Evolutionary conservation across 2,888 invertebrate genomes (phyloP).

Genomic region (Chouioia cunea): DNA sequence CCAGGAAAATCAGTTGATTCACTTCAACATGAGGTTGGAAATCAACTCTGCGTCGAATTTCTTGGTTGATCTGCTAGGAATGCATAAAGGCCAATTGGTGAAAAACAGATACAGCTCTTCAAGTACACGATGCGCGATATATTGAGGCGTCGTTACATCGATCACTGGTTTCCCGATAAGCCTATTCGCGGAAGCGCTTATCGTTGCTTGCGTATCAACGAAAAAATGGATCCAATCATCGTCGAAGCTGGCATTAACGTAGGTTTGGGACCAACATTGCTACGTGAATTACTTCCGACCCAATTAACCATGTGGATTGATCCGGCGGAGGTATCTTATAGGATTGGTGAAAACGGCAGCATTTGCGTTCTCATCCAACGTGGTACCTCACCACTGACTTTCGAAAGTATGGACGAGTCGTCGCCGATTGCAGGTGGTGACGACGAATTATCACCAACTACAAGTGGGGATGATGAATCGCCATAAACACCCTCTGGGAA

Average conservation of each 20-base stretch:
- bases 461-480: no score
- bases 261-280: conserved; percentile 73
- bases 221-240: conserved; percentile 78
- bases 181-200: conserved; percentile 80
- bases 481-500: no score
- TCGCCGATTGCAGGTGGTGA: no score
- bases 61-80: conserved; percentile 69
- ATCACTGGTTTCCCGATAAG: conserved; percentile 82
- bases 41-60: conserved; percentile 71
- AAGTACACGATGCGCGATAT: conserved; percentile 69
- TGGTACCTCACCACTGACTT: no score
- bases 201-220: conserved; percentile 79
- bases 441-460: no score
- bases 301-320: conserved; percentile 85
- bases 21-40: conserved; percentile 68
- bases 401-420: no score
- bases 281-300: conserved; percentile 74
- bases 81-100: conserved; percentile 65
- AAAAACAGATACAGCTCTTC: conserved; percentile 69
- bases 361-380: conserved; percentile 73
- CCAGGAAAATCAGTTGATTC: no score
- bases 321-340: conserved; percentile 78
- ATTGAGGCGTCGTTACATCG: conserved; percentile 70
- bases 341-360: conserved; percentile 76
- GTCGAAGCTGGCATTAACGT: conserved; percentile 75